Conservation (phyloP, 2,888 invertebrate genomes). For the Andricus quercusramuli region DNA sequence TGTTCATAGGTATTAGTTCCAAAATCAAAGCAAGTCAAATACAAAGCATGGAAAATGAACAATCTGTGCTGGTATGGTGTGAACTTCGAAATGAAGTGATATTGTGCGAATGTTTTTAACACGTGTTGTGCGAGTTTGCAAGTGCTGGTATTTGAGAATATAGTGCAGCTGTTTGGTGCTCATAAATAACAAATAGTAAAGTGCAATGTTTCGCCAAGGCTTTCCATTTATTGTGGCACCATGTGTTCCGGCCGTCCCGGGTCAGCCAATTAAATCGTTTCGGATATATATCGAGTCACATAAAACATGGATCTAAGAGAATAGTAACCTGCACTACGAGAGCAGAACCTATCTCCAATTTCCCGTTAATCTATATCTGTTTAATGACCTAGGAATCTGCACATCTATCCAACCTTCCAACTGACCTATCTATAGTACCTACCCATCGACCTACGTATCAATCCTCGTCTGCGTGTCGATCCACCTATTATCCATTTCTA, state of each 20-base stretch:
- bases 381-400: constrained; percentile 32
- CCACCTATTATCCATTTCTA: constrained; percentile 12
- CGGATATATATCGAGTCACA: constrained; percentile 5
- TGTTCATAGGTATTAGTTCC: too few relatives aligned
- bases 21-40: too few relatives aligned
- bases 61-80: not conserved
- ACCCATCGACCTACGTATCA: constrained; percentile 16
- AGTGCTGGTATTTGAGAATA: not conserved
- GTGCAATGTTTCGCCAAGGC: constrained; percentile 6
- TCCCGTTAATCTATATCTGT: constrained; percentile 29
- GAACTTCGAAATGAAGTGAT: not conserved
- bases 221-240: constrained; percentile 27
- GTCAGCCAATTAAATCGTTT: not conserved
- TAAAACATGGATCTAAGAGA: constrained; percentile 17
- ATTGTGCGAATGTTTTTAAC: not conserved
- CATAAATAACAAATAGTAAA: constrained; percentile 35
- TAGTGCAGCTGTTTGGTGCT: not conserved
- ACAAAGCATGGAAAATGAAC: not conserved
- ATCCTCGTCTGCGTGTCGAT: constrained; percentile 26
- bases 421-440: constrained; percentile 27
- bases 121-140: not conserved
- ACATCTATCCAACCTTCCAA: constrained; percentile 30
- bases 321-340: constrained; percentile 21
- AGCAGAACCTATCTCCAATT: constrained; percentile 26
- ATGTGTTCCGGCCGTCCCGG: constrained; percentile 1